Evolutionary conservation across 2,888 invertebrate genomes (phyloP).

Genomic region (Adelognathus sp.): DNA sequence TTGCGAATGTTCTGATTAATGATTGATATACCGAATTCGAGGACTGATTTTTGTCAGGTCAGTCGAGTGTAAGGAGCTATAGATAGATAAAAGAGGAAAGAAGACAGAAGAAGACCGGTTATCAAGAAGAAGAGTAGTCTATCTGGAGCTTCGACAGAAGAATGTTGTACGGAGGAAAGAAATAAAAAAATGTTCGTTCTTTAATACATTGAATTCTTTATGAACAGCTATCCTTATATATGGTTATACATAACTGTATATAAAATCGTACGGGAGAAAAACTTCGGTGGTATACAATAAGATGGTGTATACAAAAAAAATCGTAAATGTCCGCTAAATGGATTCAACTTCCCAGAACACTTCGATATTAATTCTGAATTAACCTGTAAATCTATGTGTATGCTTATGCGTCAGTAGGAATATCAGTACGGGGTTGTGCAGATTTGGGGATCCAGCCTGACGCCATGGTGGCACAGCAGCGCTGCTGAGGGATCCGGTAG

Average conservation of each 20-base stretch:
- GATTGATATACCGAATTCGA: not conserved
- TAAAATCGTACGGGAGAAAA: too few relatives aligned
- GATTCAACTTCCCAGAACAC: too few relatives aligned
- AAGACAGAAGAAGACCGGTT: not conserved
- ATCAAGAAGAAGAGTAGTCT: not conserved
- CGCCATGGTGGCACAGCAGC: slow-evolving; percentile 29
- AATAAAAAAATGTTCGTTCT: not conserved
- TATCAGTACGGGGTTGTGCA: slow-evolving; percentile 12
- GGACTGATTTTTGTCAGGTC: not conserved
- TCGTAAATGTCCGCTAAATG: too few relatives aligned
- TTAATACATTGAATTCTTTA: not conserved
- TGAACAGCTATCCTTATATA: not conserved
- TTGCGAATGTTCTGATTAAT: not conserved
- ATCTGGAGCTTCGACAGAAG: not conserved
- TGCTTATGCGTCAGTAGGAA: not conserved
- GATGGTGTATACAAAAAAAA: too few relatives aligned
- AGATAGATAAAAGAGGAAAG: not conserved
- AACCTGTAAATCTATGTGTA: not conserved
- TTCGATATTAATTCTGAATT: too few relatives aligned
- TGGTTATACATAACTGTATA: too few relatives aligned
- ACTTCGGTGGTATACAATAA: too few relatives aligned
- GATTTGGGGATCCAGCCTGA: slow-evolving; percentile 18
- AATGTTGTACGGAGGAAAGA: not conserved
- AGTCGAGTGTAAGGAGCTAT: not conserved
- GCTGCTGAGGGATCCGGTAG: slow-evolving; percentile 20